phyloP scores from a whole-genome alignment of 2,113 vertebrate species.

The Leptosomus discolor region DNA sequence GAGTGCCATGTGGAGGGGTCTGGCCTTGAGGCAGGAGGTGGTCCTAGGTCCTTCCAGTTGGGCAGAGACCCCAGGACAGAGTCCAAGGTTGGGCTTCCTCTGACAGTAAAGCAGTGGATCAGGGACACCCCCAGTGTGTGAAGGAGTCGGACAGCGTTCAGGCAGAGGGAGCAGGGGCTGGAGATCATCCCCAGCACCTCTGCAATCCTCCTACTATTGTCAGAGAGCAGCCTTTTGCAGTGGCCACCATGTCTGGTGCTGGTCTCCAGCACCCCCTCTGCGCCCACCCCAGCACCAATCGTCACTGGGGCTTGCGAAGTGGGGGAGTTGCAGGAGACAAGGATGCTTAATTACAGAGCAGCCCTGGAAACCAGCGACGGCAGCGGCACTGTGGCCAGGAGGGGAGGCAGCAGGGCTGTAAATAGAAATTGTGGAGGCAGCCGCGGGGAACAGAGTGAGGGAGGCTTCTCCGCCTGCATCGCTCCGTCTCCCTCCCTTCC shows the following conservation, averaged over 20 bases:
- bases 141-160: accelerated
- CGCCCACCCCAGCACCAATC: not conserved
- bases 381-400: conserved; percentile 56
- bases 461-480: conserved; percentile 2
- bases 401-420: conserved; percentile 65
- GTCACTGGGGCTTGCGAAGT: not conserved
- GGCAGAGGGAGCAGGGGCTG: not conserved
- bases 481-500: not conserved
- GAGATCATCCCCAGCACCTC: not conserved
- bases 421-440: conserved; percentile 70
- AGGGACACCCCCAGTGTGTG: not conserved
- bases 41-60: not conserved
- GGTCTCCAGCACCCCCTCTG: not conserved
- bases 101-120: not conserved
- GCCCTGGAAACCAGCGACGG: conserved; percentile 55
- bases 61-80: not conserved
- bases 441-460: conserved; percentile 35
- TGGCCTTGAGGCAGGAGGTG: not conserved
- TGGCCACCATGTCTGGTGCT: accelerated
- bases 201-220: not conserved
- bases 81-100: not conserved
- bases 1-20: not conserved
- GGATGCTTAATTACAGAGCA: conserved; percentile 60
- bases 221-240: accelerated
- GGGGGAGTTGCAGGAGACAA: conserved; percentile 30